Base-by-base conservation (phyloP, 2,888 invertebrate species). In the Micropterix aruncella region DNA sequence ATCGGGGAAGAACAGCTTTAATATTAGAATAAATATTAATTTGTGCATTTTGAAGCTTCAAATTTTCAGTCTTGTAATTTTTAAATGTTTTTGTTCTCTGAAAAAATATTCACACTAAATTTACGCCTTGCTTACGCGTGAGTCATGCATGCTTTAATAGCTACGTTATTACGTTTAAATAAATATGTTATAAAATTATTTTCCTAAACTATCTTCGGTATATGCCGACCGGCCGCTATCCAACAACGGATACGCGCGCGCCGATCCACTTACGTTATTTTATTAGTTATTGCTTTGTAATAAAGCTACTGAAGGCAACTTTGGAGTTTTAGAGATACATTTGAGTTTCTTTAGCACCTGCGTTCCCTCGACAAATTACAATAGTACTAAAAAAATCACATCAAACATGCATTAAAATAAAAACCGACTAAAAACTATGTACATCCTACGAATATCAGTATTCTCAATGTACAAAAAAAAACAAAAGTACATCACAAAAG, bases 21-120 rank as follows among this genome's bases (percentile, higher is more conserved):
- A 41, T 41, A 53, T 56, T 52, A 59, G 53, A 60, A 60, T 63
- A 63, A 62, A 61, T 60, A 61, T 57, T 37, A 37, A 57, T 65
- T 70, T 70, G 68, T 68, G 66, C 68, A 61, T 53, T 27, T 27
- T 12, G 12, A 7, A 27, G 5, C 12, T 27, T 27, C 27, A 27
- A 69, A 67, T 66, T 64, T 65, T 70, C 70, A 70, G 70, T 70
- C 70, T 70, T 70, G 67, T 66, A 68, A 64, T 66, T 67, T 68
- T 65, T 66, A n/a, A n/a, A n/a, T n/a, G n/a, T n/a, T n/a, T n/a
- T n/a, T n/a, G n/a, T n/a, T 27, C 27, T 27, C 27, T 27, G 5
- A 27, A 27, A 27, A 27, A 5, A 27, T 27, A 27, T 5, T 7
- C 27, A 7, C 27, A 27, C 12, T 12, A 12, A 27, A 12, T 27